These are phyloP conservation scores for Lamprotornis superbus DNA, from an alignment of 2,113 vertebrate species.

Conservation along the genomic window DNA sequence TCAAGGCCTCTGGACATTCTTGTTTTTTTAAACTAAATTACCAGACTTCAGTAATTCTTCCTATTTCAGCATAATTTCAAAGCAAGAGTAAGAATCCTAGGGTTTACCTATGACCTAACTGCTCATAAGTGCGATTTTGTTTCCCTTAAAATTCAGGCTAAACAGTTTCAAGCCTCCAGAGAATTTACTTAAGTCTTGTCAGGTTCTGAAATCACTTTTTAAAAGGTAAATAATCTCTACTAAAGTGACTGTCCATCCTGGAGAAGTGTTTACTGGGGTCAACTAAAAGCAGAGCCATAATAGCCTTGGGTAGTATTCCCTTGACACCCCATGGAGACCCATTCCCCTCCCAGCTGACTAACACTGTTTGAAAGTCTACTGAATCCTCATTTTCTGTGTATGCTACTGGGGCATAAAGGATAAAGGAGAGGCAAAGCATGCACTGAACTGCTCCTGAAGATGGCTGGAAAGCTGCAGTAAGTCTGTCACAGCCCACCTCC, in stretches of 20 bases:
- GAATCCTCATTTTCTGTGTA: background rate
- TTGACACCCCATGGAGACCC: accelerated
- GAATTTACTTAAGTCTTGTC: background rate
- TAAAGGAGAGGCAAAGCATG: background rate
- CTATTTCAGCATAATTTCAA: background rate
- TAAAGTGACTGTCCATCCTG: background rate
- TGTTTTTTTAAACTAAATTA: background rate
- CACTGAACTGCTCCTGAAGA: background rate
- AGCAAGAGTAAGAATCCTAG: background rate
- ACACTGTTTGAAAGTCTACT: background rate
- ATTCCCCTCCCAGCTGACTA: background rate
- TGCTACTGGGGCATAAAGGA: background rate
- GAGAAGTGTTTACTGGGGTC: background rate
- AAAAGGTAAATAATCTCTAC: background rate
- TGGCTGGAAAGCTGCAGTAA: background rate
- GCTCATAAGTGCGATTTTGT: background rate
- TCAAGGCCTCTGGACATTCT: background rate
- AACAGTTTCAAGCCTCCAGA: background rate
- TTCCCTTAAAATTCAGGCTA: constrained; percentile 9
- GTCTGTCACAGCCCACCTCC: background rate
- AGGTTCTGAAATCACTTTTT: background rate
- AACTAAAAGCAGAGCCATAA: background rate
- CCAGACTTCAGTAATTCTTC: background rate
- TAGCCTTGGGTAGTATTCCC: background rate
- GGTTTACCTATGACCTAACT: background rate